Conservation (phyloP, 2,797 vertebrate genomes). For the Channa striata region DNA sequence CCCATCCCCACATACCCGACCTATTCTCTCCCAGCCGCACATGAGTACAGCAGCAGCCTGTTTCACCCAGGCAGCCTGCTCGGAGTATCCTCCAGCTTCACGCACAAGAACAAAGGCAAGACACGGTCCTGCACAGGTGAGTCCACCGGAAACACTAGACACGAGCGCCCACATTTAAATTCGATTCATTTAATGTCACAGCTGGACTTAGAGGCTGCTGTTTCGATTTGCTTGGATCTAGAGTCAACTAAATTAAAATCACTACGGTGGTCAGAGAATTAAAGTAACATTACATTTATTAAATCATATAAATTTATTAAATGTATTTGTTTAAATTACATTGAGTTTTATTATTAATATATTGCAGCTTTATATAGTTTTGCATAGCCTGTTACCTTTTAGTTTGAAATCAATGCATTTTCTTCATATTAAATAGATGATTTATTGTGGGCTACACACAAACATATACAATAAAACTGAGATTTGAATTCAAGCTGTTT, state of each 20-base stretch:
- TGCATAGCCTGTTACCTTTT: no score
- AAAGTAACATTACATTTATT: neutral
- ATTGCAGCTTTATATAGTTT: neutral
- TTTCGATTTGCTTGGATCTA: neutral
- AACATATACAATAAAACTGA: neutral
- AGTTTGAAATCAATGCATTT: no score
- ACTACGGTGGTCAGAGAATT: neutral
- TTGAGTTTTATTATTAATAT: neutral
- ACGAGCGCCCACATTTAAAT: neutral
- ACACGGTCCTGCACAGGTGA: constrained; percentile 94
- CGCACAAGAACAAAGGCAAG: constrained; percentile 92
- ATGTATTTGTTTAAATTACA: neutral
- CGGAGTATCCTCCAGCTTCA: constrained; percentile 87
- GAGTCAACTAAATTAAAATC: constrained; percentile 8
- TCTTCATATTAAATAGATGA: no score
- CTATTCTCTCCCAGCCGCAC: constrained; percentile 88
- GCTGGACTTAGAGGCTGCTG: neutral
- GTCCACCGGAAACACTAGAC: constrained; percentile 40
- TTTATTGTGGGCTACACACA: neutral
- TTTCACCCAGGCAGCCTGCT: constrained; percentile 92
- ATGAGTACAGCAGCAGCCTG: constrained; percentile 91
- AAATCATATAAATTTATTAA: no score
- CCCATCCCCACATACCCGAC: constrained; percentile 92
- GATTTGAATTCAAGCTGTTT: neutral
- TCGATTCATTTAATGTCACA: neutral